Percentiles rank a stretch among this genome's conserved stretches.
phyloP scores from a whole-genome alignment of 2,888 invertebrate genomes.

The Hypomecis atomaria region DNA sequence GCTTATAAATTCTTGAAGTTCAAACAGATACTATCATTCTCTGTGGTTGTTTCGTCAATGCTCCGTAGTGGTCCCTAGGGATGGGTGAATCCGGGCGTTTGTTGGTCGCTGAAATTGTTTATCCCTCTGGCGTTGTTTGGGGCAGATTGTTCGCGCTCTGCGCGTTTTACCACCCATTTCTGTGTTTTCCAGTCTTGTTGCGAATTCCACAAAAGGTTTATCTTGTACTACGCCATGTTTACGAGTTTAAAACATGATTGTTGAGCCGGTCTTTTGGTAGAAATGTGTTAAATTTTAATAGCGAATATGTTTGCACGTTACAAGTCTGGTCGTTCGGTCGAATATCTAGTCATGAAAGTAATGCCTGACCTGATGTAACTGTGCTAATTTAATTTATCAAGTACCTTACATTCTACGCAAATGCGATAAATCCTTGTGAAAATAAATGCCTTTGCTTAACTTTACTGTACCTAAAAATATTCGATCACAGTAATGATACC shows the following conservation, averaged over 20 bases:
- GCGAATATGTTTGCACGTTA: neutral
- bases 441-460: too few relatives aligned
- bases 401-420: too few relatives aligned
- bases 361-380: too few relatives aligned
- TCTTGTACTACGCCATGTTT: slow-evolving; percentile 10
- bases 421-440: too few relatives aligned
- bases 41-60: slow-evolving; percentile 19
- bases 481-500: too few relatives aligned
- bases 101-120: slow-evolving; percentile 34
- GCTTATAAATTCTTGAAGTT: neutral
- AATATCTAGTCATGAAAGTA: neutral
- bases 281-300: neutral
- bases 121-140: slow-evolving; percentile 27
- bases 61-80: slow-evolving; percentile 18
- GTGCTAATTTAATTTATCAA: neutral
- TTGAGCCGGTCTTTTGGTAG: neutral
- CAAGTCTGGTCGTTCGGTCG: neutral
- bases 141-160: slow-evolving; percentile 24
- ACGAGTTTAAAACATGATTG: slow-evolving; percentile 1
- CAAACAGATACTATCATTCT: neutral
- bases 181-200: slow-evolving; percentile 7
- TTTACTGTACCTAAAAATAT: too few relatives aligned
- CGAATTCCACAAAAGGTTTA: slow-evolving; percentile 9
- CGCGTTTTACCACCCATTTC: slow-evolving; percentile 18
- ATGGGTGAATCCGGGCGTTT: slow-evolving; percentile 30